phyloP scores from a whole-genome alignment of 2,888 invertebrate genomes.

The Scrobipalpa atriplicella region DNA sequence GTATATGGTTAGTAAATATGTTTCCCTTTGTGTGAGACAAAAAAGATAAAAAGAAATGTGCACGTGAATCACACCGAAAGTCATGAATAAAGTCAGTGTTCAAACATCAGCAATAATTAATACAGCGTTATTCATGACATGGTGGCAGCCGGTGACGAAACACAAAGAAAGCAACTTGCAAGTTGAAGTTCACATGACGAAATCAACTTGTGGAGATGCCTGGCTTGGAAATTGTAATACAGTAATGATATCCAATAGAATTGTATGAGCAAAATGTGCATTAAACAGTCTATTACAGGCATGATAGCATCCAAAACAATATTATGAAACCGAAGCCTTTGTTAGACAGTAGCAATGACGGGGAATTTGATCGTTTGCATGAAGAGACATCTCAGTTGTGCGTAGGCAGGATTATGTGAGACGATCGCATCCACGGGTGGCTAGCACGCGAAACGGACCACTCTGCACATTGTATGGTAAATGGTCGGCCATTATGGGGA shows the following conservation, averaged over 20 bases:
- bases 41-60: slow-evolving; percentile 33
- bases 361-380: slow-evolving; percentile 20
- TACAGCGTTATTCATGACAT: slow-evolving; percentile 60
- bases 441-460: slow-evolving; percentile 67
- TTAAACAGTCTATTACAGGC: slow-evolving; percentile 1
- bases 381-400: slow-evolving; percentile 35
- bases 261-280: not conserved
- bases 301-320: slow-evolving; percentile 4
- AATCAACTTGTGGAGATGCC: slow-evolving; percentile 51
- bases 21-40: slow-evolving; percentile 21
- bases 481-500: slow-evolving; percentile 74
- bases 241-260: not conserved
- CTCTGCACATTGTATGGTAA: slow-evolving; percentile 73
- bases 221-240: slow-evolving; percentile 15
- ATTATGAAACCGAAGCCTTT: slow-evolving; percentile 27
- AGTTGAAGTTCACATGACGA: slow-evolving; percentile 52
- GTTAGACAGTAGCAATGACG: slow-evolving; percentile 28
- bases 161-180: slow-evolving; percentile 56
- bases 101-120: slow-evolving; percentile 64
- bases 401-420: slow-evolving; percentile 49
- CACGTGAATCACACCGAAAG: slow-evolving; percentile 41
- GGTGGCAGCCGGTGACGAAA: slow-evolving; percentile 58
- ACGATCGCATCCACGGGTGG: slow-evolving; percentile 59
- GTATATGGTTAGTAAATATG: slow-evolving; percentile 10
- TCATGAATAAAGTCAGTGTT: slow-evolving; percentile 63